Evolutionary conservation across 2,888 invertebrate species (phyloP).

Genomic region (Smittia aterrima): DNA sequence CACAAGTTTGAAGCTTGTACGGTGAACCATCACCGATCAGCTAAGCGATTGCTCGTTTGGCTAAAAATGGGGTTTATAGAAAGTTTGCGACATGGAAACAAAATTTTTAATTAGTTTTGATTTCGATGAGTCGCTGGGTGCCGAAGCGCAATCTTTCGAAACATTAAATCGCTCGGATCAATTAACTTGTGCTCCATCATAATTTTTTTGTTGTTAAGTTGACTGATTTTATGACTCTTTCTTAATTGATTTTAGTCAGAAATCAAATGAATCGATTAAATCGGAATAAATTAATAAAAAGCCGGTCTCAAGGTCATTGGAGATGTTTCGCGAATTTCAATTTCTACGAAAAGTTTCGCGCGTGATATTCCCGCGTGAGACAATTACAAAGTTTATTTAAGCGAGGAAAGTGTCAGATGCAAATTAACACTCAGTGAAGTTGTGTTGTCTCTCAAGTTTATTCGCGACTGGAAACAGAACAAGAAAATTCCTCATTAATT

Average conservation of each 20-base stretch:
- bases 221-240: not conserved
- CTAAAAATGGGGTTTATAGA: not conserved
- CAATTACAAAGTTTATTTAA: no score
- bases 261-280: not conserved
- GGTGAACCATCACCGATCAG: conserved; percentile 41
- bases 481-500: no score
- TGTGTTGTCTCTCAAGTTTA: no score
- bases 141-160: no score
- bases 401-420: no score
- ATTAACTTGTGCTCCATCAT: not conserved
- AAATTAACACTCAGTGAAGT: no score
- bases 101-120: no score
- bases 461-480: no score
- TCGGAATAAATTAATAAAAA: not conserved
- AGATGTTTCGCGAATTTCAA: not conserved
- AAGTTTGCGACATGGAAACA: no score
- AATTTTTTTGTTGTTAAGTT: conserved; percentile 6
- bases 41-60: conserved; percentile 17
- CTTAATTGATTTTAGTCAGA: not conserved
- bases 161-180: not conserved
- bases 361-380: no score
- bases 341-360: not conserved
- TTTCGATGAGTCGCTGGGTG: no score
- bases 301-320: not conserved
- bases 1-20: conserved; percentile 39